A percentile compares a stretch with the other conserved stretches of the same genome.
These are phyloP conservation scores for Drosophila neocordata DNA, from an alignment of 1,140 invertebrate genomes.

Conservation along the genomic window DNA sequence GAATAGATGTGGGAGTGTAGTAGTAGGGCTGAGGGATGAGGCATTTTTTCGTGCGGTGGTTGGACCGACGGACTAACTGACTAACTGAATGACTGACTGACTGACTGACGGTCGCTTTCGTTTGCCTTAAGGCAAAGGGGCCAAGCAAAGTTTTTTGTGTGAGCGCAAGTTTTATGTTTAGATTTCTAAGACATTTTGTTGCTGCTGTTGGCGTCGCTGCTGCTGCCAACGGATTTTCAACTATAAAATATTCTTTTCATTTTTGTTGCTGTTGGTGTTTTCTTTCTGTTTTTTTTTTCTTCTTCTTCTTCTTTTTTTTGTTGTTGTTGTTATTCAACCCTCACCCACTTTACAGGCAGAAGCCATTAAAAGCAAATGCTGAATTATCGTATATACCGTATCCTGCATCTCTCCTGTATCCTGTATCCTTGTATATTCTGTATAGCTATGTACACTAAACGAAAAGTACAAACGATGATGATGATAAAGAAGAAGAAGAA, in stretches of 20 bases:
- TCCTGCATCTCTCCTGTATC: slow-evolving; percentile 9
- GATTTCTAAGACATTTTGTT: slow-evolving; percentile 69
- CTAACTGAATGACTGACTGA: background rate
- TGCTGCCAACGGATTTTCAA: slow-evolving; percentile 61
- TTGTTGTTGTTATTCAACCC: background rate
- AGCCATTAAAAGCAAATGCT: slow-evolving; percentile 62
- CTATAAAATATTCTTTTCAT: slow-evolving; percentile 72
- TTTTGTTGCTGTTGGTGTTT: slow-evolving; percentile 18
- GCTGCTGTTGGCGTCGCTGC: slow-evolving; percentile 25
- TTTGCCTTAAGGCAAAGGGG: slow-evolving; percentile 33
- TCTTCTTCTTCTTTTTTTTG: slow-evolving; percentile 4
- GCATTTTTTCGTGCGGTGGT: slow-evolving; percentile 1
- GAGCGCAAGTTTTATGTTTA: slow-evolving; percentile 72
- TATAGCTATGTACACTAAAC: slow-evolving; percentile 10
- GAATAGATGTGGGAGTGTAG: background rate
- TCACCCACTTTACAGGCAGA: slow-evolving; percentile 2
- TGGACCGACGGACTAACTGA: background rate
- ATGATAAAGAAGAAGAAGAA: background rate
- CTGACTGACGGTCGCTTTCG: background rate
- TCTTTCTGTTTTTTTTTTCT: background rate
- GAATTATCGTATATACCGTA: slow-evolving; percentile 44
- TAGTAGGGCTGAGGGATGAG: background rate
- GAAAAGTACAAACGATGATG: slow-evolving; percentile 4
- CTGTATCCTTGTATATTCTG: background rate
- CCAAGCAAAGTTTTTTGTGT: slow-evolving; percentile 47